Percentiles rank a stretch among this genome's conserved stretches.
Evolutionary conservation across 2,888 invertebrate species (phyloP).

Genomic region (Cryptocheilus praepositus): DNA sequence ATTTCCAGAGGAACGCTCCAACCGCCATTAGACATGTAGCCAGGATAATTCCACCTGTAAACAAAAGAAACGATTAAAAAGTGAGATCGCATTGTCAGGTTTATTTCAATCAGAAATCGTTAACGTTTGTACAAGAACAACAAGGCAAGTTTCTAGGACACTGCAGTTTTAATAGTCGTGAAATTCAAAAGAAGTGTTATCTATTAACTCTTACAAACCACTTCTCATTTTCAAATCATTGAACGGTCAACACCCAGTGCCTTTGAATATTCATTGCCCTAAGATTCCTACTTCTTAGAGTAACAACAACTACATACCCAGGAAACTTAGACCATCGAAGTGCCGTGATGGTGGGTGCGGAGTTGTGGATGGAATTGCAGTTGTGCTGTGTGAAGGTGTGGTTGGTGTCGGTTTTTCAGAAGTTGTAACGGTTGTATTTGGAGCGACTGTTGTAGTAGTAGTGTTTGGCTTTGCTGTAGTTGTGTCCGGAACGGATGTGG

Average conservation of each 20-base stretch:
- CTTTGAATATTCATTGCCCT: neutral
- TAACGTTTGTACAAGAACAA: too few relatives aligned
- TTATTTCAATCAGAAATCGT: too few relatives aligned
- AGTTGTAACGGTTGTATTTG: constrained; percentile 11
- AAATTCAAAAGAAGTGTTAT: constrained; percentile 8
- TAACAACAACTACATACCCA: constrained; percentile 65
- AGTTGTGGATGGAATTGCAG: constrained; percentile 36
- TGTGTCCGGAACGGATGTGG: constrained; percentile 28
- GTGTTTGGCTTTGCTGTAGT: constrained; percentile 51
- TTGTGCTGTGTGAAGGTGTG: constrained; percentile 40
- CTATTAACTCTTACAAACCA: constrained; percentile 20
- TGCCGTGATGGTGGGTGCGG: constrained; percentile 68
- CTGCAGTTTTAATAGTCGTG: too few relatives aligned
- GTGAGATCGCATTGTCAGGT: neutral
- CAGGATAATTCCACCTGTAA: constrained; percentile 87
- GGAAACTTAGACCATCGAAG: constrained; percentile 86
- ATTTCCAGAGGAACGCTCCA: constrained; percentile 89
- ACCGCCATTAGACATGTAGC: constrained; percentile 87
- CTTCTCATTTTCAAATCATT: neutral
- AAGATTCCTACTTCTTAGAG: neutral
- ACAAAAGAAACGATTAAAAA: too few relatives aligned
- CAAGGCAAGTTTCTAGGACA: too few relatives aligned
- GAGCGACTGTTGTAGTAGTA: neutral
- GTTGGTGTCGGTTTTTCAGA: constrained; percentile 20
- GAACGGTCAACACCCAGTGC: too few relatives aligned